Evolutionary conservation across 2,888 invertebrate genomes (phyloP).

Genomic region (Caradrina kadenii): DNA sequence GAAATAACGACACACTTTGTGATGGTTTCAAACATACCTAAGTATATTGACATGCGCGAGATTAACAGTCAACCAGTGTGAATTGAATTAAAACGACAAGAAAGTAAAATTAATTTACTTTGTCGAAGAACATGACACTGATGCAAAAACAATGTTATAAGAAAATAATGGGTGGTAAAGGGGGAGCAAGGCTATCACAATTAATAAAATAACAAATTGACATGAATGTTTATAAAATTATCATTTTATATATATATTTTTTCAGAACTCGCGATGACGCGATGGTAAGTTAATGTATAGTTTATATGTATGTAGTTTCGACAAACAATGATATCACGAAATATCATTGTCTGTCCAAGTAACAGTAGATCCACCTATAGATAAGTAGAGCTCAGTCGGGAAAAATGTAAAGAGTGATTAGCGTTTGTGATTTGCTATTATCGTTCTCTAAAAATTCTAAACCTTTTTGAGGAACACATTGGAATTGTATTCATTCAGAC

Average conservation of each 20-base stretch:
- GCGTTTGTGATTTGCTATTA: no score
- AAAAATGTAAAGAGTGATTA: no score
- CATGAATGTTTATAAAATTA: no score
- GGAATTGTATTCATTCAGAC: neutral
- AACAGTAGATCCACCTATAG: no score
- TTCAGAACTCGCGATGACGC: no score
- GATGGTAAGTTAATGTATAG: no score
- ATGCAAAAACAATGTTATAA: constrained; percentile 5
- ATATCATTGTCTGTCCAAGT: no score
- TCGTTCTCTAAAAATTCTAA: no score
- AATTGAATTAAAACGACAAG: constrained; percentile 4
- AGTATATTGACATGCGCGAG: constrained; percentile 3
- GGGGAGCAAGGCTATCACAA: neutral
- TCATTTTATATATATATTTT: no score
- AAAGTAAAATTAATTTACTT: constrained; percentile 6
- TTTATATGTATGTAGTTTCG: no score
- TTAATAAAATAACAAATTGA: neutral
- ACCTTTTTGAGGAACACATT: neutral
- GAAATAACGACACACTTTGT: constrained; percentile 7
- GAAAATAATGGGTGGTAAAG: constrained; percentile 16
- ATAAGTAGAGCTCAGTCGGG: no score
- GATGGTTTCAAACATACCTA: constrained; percentile 3
- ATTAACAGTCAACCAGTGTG: neutral
- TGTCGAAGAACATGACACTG: neutral
- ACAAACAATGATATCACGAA: neutral